Base-by-base conservation (phyloP, 2,113 vertebrate genomes). In the Pseudois nayaur region DNA sequence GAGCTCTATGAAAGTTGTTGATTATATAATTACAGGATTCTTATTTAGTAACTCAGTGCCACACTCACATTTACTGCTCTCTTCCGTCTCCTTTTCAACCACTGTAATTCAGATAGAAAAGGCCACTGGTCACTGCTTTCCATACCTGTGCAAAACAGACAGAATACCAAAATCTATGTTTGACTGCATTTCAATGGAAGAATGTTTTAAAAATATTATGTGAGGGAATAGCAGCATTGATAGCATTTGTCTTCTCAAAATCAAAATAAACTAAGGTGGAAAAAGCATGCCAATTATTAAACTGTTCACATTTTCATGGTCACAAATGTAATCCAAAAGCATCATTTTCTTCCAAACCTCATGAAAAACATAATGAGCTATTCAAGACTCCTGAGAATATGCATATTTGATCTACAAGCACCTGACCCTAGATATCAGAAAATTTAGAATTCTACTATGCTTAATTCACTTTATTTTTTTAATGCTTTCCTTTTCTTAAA, bases 31-130 rank as follows among this genome's bases (percentile, higher is more conserved):
- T 82, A 82, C 2, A 43, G 23, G 81, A 92, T 50, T 97, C 85
- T 88, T 50, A 57, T 54, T 93, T 93, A 87, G 50, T 45, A 89
- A 81, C 15, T 89, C 52, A 43, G 54, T 25, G 55, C 8, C 54
- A 98, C 52, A 96, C 88, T 98, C 97, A 98, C 98, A 99, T 99
- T 99, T 98, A 99, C 99, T 59, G 99, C 99, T 98, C 99, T 99
- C 99, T 99, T 99, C 99, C 99, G 98, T 96, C 99, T 99, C 98
- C 99, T 99, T 96, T 98, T 99, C 97, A 99, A 98, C 99, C 99
- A 99, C 96, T 99, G 99, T 83, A 99, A 98, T 96, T 99, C 99
- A 96, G 98, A 98, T 3, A 99, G 96, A 83, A 99, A 98, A 94
- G 99, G 99, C 98, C 99, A 99, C 95, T 99, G 98, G 8, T 99